Conservation (phyloP, 2,797 vertebrate species). For the Tiaroga cobitis region DNA sequence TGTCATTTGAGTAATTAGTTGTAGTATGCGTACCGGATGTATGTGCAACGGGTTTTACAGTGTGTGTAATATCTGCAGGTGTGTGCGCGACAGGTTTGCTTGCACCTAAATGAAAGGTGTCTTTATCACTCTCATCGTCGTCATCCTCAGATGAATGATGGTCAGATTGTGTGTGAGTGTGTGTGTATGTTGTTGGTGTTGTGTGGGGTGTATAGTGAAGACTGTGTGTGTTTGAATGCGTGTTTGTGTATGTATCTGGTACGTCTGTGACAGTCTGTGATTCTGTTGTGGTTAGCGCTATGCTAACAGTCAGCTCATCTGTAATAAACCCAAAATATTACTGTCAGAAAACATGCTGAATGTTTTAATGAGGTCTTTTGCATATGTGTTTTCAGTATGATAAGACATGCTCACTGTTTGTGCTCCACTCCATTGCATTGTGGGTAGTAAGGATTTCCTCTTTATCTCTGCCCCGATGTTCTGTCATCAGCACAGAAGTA, state of each 20-base stretch:
- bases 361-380: neutral
- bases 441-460: constrained; percentile 4
- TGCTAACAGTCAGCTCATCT: constrained; percentile 6
- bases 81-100: neutral
- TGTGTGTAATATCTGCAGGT: neutral
- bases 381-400: neutral
- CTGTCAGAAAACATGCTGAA: neutral
- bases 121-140: constrained; percentile 18
- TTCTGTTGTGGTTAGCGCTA: neutral
- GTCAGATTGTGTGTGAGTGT: constrained; percentile 12
- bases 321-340: constrained; percentile 19
- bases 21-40: neutral
- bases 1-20: constrained; percentile 1
- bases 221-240: constrained; percentile 15
- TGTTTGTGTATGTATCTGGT: neutral
- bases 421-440: constrained; percentile 16
- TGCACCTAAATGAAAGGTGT: neutral
- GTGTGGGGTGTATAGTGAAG: constrained; percentile 1
- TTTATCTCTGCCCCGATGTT: neutral
- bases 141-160: constrained; percentile 6
- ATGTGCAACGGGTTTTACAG: neutral
- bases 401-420: constrained; percentile 24
- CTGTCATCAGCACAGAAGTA: neutral
- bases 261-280: constrained; percentile 5
- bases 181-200: constrained; percentile 6